phyloP scores from a whole-genome alignment of 1,140 invertebrate genomes.

The Bombyx mandarina region DNA sequence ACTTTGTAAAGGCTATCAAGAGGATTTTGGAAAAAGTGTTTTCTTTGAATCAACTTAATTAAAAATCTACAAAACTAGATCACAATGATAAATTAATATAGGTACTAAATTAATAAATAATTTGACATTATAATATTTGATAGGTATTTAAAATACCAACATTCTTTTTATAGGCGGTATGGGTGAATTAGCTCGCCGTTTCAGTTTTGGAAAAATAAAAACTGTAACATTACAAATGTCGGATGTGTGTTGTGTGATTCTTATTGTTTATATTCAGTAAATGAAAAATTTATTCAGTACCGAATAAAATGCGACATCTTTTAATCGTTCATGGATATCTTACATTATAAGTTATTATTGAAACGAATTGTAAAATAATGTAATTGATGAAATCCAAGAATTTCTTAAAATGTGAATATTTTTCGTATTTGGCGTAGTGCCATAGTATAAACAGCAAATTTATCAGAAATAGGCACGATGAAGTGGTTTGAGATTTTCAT shows the following conservation, averaged over 20 bases:
- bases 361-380: conserved; percentile 18
- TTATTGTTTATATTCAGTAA: conserved; percentile 56
- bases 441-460: conserved; percentile 45
- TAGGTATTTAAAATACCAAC: too few relatives aligned
- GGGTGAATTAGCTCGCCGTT: too few relatives aligned
- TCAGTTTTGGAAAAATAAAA: background rate
- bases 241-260: conserved; percentile 27
- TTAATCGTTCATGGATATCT: background rate
- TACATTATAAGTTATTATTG: conserved; percentile 6
- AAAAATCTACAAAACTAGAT: too few relatives aligned
- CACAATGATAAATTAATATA: too few relatives aligned
- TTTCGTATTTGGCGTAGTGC: conserved; percentile 58
- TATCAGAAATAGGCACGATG: conserved; percentile 47
- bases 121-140: too few relatives aligned
- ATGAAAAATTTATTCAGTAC: conserved; percentile 26
- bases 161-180: too few relatives aligned
- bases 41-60: too few relatives aligned
- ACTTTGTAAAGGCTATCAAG: too few relatives aligned
- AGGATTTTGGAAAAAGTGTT: too few relatives aligned
- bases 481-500: conserved; percentile 32
- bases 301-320: conserved; percentile 25
- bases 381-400: conserved; percentile 39
- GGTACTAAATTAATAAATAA: too few relatives aligned
- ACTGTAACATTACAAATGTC: conserved; percentile 39
- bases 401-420: conserved; percentile 62